Evolutionary conservation across 2,113 vertebrate genomes (phyloP).

Genomic region (Mionectes macconnelli): DNA sequence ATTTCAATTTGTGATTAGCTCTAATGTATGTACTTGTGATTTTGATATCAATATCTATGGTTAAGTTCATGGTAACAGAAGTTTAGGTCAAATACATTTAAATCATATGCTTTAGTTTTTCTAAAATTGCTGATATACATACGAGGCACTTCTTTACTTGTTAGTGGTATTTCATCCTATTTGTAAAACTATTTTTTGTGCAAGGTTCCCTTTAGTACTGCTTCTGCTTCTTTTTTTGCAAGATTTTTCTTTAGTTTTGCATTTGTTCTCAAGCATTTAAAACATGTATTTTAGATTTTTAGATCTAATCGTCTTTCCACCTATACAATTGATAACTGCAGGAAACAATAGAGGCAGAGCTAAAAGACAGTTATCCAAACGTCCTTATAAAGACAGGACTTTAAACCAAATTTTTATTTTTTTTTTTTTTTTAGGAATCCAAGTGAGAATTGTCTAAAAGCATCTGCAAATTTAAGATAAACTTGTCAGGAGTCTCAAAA

Average conservation of each 20-base stretch:
- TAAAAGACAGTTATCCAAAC: background rate
- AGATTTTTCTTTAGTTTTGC: background rate
- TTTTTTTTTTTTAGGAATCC: background rate
- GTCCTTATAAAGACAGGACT: background rate
- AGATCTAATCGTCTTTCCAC: background rate
- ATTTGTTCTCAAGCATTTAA: background rate
- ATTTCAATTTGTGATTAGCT: background rate
- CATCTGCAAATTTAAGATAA: background rate
- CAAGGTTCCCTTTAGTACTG: background rate
- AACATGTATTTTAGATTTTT: background rate
- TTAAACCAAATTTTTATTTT: background rate
- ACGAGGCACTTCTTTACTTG: background rate
- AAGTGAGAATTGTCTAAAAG: background rate
- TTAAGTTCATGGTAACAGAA: background rate
- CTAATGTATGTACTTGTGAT: background rate
- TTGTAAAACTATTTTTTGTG: background rate
- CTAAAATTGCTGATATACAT: background rate
- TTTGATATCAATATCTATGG: background rate
- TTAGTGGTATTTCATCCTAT: background rate
- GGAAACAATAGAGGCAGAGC: background rate
- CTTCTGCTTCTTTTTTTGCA: background rate
- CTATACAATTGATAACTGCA: background rate
- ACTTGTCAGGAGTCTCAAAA: background rate
- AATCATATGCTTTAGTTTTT: background rate
- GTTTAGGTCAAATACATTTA: background rate